Conservation (phyloP, 53 echinoderm and acorn worm species). For the Henricia sp. region DNA sequence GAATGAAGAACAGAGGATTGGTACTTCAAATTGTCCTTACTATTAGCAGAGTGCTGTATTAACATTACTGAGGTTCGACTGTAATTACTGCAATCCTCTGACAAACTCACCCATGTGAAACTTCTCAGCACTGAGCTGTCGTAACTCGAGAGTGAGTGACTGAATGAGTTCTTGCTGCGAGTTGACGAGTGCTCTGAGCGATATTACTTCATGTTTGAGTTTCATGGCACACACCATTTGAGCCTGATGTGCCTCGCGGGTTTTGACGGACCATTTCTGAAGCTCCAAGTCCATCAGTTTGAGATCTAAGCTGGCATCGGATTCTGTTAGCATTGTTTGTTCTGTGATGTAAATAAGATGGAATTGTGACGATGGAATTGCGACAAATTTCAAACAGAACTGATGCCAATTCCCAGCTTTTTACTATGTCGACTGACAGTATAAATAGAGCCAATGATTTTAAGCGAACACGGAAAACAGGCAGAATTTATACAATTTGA, state of each 20-base stretch:
- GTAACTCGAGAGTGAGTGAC: conserved; percentile 69
- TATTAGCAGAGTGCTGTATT: too few species aligned
- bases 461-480: too few species aligned
- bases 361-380: too few species aligned
- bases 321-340: conserved; percentile 68
- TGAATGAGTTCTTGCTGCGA: conserved; percentile 86
- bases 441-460: too few species aligned
- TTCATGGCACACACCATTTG: conserved; percentile 85
- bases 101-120: conserved; percentile 73
- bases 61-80: too few species aligned
- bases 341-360: too few species aligned
- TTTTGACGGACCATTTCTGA: conserved; percentile 95
- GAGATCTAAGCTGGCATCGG: conserved; percentile 75
- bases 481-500: too few species aligned
- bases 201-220: conserved; percentile 89
- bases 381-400: too few species aligned
- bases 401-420: too few species aligned
- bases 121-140: conserved; percentile 68
- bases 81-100: background rate
- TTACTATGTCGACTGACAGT: too few species aligned
- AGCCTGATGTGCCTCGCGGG: conserved; percentile 86
- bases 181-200: conserved; percentile 84
- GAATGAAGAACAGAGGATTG: too few species aligned
- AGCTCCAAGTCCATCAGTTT: conserved; percentile 87
- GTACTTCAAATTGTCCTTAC: too few species aligned